A percentile compares a stretch with the other conserved stretches of the same genome.
Conservation (phyloP, 2,797 vertebrate species). For the Chiloscyllium punctatum region DNA sequence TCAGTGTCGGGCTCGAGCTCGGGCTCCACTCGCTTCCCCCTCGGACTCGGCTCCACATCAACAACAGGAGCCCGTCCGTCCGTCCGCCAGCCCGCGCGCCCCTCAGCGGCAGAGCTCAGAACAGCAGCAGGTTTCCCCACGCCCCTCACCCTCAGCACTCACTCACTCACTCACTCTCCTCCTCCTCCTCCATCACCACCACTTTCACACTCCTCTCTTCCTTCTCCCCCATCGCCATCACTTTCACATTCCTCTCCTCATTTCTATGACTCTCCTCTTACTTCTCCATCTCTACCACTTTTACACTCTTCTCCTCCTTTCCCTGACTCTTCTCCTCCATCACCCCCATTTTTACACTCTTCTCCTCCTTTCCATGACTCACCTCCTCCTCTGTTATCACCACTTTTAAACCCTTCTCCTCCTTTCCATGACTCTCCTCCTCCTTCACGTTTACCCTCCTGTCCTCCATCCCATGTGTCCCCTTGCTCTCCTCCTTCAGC, state of each 20-base stretch:
- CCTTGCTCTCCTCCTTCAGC: constrained; percentile 40
- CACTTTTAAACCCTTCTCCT: no score
- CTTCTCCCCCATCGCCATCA: no score
- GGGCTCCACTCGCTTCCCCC: neutral
- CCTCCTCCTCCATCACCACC: no score
- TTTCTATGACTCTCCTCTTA: no score
- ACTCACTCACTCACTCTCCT: no score
- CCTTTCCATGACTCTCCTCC: no score
- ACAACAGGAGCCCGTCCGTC: neutral
- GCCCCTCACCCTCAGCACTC: neutral
- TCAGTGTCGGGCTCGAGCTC: neutral
- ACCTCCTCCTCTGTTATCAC: neutral
- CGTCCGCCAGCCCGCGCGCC: no score
- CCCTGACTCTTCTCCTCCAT: neutral
- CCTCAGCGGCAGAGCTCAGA: neutral
- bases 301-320: neutral
- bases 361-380: no score
- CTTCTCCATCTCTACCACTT: no score
- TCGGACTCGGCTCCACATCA: constrained; percentile 13
- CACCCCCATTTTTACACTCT: neutral
- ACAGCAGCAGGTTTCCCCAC: neutral
- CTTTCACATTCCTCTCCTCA: no score
- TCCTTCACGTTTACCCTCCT: neutral
- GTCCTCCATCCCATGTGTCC: no score
- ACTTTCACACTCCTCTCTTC: no score